A percentile compares a stretch with the other conserved stretches of the same genome.
Conservation (phyloP, 2,888 invertebrate genomes). For the Phengaris arion region DNA sequence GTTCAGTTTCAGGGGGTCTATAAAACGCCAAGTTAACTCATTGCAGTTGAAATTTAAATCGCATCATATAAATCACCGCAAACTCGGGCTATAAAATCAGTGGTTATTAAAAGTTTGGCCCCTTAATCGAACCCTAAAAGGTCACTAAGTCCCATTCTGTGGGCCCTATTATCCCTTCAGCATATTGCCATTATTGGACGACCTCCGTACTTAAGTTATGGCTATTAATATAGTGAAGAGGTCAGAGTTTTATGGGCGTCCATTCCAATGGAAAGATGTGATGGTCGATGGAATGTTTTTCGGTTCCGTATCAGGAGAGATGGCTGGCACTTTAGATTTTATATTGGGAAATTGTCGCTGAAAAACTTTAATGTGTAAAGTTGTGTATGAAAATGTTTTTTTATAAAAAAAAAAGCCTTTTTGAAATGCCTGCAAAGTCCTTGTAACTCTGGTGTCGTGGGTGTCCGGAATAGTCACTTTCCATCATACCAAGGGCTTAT, state of each 20-base stretch:
- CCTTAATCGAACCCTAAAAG: slow-evolving; percentile 57
- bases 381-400: too few relatives aligned
- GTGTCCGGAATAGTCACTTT: too few relatives aligned
- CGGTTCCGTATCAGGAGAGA: not conserved
- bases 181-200: slow-evolving; percentile 67
- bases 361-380: too few relatives aligned
- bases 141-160: slow-evolving; percentile 65
- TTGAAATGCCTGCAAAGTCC: too few relatives aligned
- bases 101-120: slow-evolving; percentile 70
- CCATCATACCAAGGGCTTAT: too few relatives aligned
- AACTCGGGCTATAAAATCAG: slow-evolving; percentile 52
- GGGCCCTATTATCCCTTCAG: slow-evolving; percentile 67
- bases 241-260: slow-evolving; percentile 11
- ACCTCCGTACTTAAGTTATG: slow-evolving; percentile 67
- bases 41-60: slow-evolving; percentile 15
- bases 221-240: slow-evolving; percentile 57
- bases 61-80: slow-evolving; percentile 36
- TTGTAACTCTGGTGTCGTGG: too few relatives aligned
- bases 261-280: not conserved
- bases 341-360: too few relatives aligned
- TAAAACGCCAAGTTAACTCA: slow-evolving; percentile 18
- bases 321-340: too few relatives aligned
- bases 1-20: not conserved
- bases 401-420: too few relatives aligned
- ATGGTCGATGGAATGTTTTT: not conserved